phyloP scores from a whole-genome alignment of 2,113 vertebrate genomes.

The Pelusios castaneus region DNA sequence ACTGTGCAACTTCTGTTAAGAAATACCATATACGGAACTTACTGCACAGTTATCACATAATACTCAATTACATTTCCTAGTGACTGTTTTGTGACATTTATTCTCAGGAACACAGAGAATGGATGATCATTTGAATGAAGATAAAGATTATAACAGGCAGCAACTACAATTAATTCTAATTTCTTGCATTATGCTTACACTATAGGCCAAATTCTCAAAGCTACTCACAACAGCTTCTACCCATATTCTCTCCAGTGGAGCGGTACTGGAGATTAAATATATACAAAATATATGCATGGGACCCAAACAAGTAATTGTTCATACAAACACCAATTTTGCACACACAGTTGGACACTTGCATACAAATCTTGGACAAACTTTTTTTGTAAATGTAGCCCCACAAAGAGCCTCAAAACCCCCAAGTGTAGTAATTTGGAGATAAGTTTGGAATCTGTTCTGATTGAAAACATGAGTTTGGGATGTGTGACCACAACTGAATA shows the following conservation, averaged over 20 bases:
- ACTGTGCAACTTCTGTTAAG: neutral
- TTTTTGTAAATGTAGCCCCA: neutral
- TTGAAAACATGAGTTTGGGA: no score
- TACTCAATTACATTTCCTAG: neutral
- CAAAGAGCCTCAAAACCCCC: no score
- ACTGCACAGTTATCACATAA: neutral
- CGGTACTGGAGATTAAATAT: neutral
- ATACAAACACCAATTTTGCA: neutral
- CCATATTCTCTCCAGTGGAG: no score
- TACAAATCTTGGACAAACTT: neutral
- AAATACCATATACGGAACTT: neutral
- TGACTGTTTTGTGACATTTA: slow-evolving; percentile 8
- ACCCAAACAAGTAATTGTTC: neutral
- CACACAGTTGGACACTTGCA: neutral
- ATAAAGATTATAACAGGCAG: neutral
- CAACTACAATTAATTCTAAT: neutral
- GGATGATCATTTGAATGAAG: neutral
- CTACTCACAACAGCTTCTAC: no score
- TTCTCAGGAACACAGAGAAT: neutral
- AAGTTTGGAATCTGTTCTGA: neutral
- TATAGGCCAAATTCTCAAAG: neutral
- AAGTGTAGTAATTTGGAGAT: neutral
- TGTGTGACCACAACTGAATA: no score
- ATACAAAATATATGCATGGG: neutral
- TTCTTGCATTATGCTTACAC: neutral